Evolutionary conservation across 1,140 invertebrate species (phyloP), one percentile per base, ranked within the genome.

Genomic region (Drosophila setifemur): DNA sequence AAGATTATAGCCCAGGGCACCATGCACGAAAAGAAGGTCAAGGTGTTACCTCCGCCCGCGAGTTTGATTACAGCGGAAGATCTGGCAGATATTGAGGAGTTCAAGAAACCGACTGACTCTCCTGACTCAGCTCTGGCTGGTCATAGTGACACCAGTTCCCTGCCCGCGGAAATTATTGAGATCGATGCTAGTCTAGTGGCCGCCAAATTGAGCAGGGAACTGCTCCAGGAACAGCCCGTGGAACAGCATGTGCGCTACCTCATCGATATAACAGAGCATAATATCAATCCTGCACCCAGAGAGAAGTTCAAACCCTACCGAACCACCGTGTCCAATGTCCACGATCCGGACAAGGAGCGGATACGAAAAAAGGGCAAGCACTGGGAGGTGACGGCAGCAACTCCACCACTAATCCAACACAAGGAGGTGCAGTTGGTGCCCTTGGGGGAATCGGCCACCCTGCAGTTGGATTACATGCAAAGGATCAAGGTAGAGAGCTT

Each of bases 351-450:
- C 55, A 94, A 94, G 73, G 93, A 94, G 85, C 92, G 93, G 47
- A 42, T 88, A 4, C 91, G 93, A 45, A 93, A 93, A 55, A 92
- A 92, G 19, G 77, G 75, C 42, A 93, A 93, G 87, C 72, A 93
- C 76, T 95, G 94, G 94, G 94, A 95, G 89, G 89, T 93, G 2
- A 95, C 94, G 2, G 93, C 94, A 28, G 94, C 94, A 9, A 95
- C 94, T n/a, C 94, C 92, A 9, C 93, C 93, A 4, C 91, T 91
- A 0, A 92, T 91, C 26, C 76, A 77, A 29, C 71, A 90, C 48
- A 73, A 69, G 14, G 83, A 69, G 11, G 55, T 72, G 8, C 81
- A 90, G 49, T 12, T 89, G 28, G 57, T 90, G n/a, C 71, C 85
- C 3, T 42, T 90, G 16, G 61, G 75, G 2, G 90, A 90, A 40